Conservation (phyloP, 2,888 invertebrate genomes). For the Xestia xanthographa region DNA sequence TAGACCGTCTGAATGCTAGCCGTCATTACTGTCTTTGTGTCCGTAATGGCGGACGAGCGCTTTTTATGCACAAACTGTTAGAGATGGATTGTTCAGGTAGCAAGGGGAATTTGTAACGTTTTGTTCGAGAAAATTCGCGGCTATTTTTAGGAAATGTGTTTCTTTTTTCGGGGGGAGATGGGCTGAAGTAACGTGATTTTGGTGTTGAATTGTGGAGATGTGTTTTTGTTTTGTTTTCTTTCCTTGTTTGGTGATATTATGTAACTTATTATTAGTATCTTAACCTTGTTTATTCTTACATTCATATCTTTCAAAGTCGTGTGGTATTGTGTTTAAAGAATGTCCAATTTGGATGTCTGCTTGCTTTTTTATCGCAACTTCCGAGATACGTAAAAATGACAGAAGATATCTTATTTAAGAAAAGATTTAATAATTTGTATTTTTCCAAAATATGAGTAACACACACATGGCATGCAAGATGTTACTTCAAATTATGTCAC, state of each 20-base stretch:
- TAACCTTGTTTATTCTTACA: background rate
- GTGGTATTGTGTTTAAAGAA: no score
- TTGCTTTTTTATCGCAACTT: no score
- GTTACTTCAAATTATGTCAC: no score
- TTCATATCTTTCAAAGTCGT: background rate
- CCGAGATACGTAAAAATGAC: no score
- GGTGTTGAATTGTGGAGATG: background rate
- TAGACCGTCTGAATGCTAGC: conserved; percentile 69
- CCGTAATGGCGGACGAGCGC: conserved; percentile 57
- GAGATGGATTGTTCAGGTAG: conserved; percentile 66
- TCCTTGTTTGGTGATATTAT: background rate
- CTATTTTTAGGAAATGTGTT: conserved; percentile 34
- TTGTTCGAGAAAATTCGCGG: conserved; percentile 41
- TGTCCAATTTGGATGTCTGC: no score
- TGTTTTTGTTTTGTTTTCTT: background rate
- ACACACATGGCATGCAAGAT: no score
- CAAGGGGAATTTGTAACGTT: conserved; percentile 44
- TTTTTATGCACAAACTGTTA: conserved; percentile 64
- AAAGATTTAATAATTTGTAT: no score
- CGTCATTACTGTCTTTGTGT: conserved; percentile 67
- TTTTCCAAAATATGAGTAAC: no score
- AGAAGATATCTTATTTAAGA: no score
- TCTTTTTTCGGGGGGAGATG: conserved; percentile 2
- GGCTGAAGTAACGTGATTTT: conserved; percentile 31
- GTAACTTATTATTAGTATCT: background rate